A percentile compares a stretch with the other conserved stretches of the same genome.
phyloP scores from a whole-genome alignment of 2,888 invertebrate genomes.

The Lottia gigantea region DNA sequence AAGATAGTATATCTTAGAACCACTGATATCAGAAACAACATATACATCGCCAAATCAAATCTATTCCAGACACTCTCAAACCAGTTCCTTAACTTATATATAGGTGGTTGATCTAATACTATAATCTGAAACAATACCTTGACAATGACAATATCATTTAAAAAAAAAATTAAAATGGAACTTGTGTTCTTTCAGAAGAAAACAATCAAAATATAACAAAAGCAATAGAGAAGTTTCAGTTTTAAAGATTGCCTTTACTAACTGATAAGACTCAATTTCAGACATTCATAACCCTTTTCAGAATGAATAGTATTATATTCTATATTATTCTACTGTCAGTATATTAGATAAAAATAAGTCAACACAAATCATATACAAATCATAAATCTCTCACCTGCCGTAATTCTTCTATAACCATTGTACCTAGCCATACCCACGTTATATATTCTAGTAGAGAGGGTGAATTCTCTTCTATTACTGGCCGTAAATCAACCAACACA shows the following conservation, averaged over 20 bases:
- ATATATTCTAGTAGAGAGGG: conserved; percentile 52
- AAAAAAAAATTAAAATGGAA: no score
- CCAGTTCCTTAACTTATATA: conserved; percentile 42
- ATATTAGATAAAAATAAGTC: no score
- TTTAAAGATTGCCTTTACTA: no score
- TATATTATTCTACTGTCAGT: no score
- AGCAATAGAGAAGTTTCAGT: not conserved
- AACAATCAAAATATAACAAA: not conserved
- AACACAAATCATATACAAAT: no score
- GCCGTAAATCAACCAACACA: conserved; percentile 58
- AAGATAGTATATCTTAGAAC: conserved; percentile 52
- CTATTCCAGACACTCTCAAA: conserved; percentile 63
- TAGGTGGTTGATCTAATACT: conserved; percentile 44
- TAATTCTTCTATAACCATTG: conserved; percentile 62
- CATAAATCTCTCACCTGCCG: conserved; percentile 60
- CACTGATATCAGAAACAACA: conserved; percentile 59
- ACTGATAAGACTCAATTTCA: no score
- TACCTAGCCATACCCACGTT: conserved; percentile 60
- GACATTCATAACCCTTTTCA: no score
- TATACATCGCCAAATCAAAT: conserved; percentile 60
- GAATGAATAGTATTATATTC: no score
- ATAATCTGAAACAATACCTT: conserved; percentile 45
- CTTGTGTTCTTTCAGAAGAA: no score
- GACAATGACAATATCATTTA: not conserved
- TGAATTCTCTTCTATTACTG: conserved; percentile 24